Percentiles rank a stretch among this genome's conserved stretches.
These are phyloP conservation scores for Zingel zingel DNA, from an alignment of 2,113 vertebrate genomes.

Conservation along the genomic window DNA sequence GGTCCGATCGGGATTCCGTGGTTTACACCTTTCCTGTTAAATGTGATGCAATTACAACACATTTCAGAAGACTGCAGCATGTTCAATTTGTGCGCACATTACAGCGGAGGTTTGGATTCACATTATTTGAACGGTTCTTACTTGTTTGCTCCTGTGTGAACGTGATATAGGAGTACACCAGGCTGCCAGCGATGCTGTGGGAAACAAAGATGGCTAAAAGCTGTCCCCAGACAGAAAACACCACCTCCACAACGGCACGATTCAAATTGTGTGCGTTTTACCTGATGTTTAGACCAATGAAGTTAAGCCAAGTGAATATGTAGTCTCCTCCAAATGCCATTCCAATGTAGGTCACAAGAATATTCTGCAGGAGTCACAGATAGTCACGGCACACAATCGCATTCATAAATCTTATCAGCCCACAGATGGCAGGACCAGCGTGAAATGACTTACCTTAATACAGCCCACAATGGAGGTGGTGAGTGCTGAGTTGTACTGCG, in stretches of 20 bases:
- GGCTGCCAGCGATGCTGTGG: constrained; percentile 93
- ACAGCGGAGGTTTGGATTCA: not conserved
- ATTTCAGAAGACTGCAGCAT: constrained; percentile 12
- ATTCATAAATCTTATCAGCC: not conserved
- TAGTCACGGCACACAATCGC: not conserved
- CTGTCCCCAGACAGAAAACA: not conserved
- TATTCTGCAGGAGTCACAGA: constrained; percentile 87
- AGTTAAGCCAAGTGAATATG: constrained; percentile 98
- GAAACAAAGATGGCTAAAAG: constrained; percentile 33
- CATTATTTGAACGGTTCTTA: constrained; percentile 80
- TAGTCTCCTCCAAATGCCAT: constrained; percentile 99
- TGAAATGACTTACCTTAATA: constrained; percentile 88
- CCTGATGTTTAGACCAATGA: constrained; percentile 98
- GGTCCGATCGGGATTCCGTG: not conserved
- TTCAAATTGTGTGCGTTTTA: constrained; percentile 56
- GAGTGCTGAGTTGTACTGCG: constrained; percentile 97
- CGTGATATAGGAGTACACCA: constrained; percentile 96
- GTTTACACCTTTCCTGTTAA: constrained; percentile 74
- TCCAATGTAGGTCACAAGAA: constrained; percentile 96
- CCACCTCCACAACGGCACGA: too few species aligned
- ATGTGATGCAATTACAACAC: constrained; percentile 30
- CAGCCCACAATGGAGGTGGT: constrained; percentile 98
- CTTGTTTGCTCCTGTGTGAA: constrained; percentile 92
- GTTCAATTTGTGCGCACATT: not conserved
- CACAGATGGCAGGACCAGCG: too few species aligned